Evolutionary conservation across 2,113 vertebrate genomes (phyloP), one percentile per base, ranked within the genome.

Genomic region (Atractosteus spatula): DNA sequence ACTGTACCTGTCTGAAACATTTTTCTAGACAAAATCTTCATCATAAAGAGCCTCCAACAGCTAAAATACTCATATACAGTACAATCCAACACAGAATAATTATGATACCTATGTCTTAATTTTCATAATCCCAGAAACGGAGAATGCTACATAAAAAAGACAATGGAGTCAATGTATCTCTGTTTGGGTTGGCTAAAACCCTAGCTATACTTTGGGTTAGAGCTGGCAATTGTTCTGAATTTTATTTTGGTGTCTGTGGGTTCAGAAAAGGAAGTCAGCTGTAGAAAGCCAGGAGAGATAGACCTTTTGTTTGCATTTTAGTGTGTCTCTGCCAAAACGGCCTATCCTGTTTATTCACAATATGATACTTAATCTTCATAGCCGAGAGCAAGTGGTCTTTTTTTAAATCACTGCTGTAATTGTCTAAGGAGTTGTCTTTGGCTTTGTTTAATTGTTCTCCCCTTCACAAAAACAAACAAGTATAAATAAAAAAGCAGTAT

Each of bases 251-350:
- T 71, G 65, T 42, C 56, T 41, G 70, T 42, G 65, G 71, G 17
- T 71, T 80, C 45, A 8, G 66, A 66, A 70, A 76, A 80, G 79
- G 80, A 83, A 79, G 75, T 67, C 44, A 55, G 77, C 62, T 70
- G 77, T 69, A 17, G 65, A 44, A 11, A 63, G 47, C 74, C 75
- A 69, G 56, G 74, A 71, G 65, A 78, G 41, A 69, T 55, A 29
- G 68, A 66, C 47, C 70, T 74, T 29, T 74, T 65, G 73, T 70
- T 70, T 70, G 73, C 55, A 66, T 69, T 57, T 64, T n/a, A 57
- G 47, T 57, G 41, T 62, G 67, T 41, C 29, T 29, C 29, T 68
- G 29, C 70, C 70, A 76, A 70, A n/a, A 29, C 57, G 17, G 57
- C 59, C 74, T 63, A 74, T 71, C 70, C 74, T 65, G 70, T 76